Percentiles rank a stretch among this genome's conserved stretches.
Conservation (phyloP, 2,113 vertebrate genomes). For the Illadopsis cleaveri region DNA sequence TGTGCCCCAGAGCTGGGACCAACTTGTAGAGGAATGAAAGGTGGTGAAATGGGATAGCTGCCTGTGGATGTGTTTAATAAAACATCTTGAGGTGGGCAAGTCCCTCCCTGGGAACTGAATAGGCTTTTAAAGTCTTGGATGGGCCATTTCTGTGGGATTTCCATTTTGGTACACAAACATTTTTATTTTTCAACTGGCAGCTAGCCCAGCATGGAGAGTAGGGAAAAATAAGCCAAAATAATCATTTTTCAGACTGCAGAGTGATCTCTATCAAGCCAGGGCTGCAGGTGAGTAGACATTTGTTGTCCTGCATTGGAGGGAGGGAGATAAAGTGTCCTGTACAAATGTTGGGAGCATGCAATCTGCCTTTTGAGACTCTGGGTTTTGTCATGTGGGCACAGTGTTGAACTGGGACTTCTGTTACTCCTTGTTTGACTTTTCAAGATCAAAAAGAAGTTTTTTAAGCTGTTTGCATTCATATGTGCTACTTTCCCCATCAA, state of each 20-base stretch:
- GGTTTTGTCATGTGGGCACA: fast-evolving
- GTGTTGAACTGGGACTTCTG: not conserved
- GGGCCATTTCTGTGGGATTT: not conserved
- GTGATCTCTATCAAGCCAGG: not conserved
- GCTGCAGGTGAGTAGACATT: not conserved
- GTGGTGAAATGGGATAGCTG: not conserved
- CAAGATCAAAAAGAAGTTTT: not conserved
- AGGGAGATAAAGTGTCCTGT: not conserved
- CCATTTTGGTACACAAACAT: not conserved
- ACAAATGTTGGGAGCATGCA: fast-evolving
- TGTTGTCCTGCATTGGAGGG: not conserved
- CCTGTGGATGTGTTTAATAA: not conserved
- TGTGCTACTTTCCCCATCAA: not conserved
- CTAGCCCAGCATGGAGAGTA: not conserved
- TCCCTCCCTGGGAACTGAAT: not conserved
- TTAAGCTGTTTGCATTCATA: not conserved
- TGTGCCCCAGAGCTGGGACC: fast-evolving
- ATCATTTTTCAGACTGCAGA: not conserved
- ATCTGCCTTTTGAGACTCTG: not conserved
- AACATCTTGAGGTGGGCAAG: not conserved
- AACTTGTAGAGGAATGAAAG: not conserved
- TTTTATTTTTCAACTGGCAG: not conserved
- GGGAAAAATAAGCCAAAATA: not conserved
- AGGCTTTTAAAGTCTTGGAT: not conserved
- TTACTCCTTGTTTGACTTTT: not conserved